phyloP scores from a whole-genome alignment of 2,888 invertebrate genomes.

The Protodeltote pygarga region DNA sequence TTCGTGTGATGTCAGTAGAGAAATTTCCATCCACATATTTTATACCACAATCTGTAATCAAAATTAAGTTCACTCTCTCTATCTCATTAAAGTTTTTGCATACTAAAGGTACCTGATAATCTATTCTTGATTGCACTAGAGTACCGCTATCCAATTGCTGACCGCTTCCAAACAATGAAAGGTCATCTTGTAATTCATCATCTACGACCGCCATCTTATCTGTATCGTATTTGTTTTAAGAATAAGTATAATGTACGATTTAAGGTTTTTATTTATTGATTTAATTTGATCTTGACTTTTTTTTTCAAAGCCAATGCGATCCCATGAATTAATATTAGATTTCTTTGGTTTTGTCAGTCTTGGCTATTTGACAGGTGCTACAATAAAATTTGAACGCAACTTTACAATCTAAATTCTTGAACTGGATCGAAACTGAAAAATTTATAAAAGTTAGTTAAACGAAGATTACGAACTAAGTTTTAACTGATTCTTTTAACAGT shows the following conservation, averaged over 20 bases:
- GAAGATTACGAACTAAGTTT: background rate
- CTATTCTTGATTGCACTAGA: slow-evolving; percentile 59
- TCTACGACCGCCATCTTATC: slow-evolving; percentile 60
- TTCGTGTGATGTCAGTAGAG: too few species aligned
- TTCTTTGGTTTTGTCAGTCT: too few species aligned
- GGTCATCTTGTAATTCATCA: slow-evolving; percentile 63
- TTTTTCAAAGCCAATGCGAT: background rate
- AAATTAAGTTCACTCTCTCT: slow-evolving; percentile 34
- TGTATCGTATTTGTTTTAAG: slow-evolving; percentile 45
- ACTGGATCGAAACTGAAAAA: too few species aligned
- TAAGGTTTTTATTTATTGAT: slow-evolving; percentile 18
- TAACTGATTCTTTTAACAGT: slow-evolving; percentile 1
- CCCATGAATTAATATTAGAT: background rate
- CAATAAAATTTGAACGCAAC: too few species aligned
- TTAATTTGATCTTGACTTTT: background rate
- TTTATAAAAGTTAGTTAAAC: too few species aligned
- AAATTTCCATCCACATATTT: slow-evolving; percentile 10
- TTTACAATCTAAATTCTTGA: too few species aligned
- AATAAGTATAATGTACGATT: slow-evolving; percentile 20
- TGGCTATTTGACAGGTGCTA: too few species aligned
- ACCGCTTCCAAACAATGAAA: slow-evolving; percentile 61
- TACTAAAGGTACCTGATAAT: slow-evolving; percentile 56
- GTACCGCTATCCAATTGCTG: slow-evolving; percentile 52
- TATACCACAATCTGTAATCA: slow-evolving; percentile 8
- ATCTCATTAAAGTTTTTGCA: slow-evolving; percentile 55